Percentiles rank a stretch among this genome's conserved stretches.
Evolutionary conservation across 2,888 invertebrate genomes (phyloP).

Genomic region (Aphodius granarius): DNA sequence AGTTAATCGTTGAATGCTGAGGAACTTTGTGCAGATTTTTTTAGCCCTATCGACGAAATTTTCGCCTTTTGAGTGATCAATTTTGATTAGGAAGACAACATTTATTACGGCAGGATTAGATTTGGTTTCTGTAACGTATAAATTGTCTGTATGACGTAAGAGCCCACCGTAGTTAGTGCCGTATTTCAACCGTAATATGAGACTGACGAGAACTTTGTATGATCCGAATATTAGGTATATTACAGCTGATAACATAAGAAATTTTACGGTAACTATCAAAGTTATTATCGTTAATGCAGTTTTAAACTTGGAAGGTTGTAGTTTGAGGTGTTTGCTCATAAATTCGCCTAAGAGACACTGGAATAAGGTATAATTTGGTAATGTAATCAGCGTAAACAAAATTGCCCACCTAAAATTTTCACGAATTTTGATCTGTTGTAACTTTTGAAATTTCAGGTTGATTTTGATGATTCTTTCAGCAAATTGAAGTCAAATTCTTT

Average conservation of each 20-base stretch:
- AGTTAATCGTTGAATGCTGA: neutral
- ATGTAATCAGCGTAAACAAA: too few relatives aligned
- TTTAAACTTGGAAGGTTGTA: neutral
- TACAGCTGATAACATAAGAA: neutral
- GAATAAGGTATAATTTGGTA: too few relatives aligned
- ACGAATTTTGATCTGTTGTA: too few relatives aligned
- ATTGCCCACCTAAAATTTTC: too few relatives aligned
- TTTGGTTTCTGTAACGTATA: conserved; percentile 10
- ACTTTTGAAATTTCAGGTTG: too few relatives aligned
- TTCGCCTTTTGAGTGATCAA: conserved; percentile 1
- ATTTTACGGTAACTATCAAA: neutral
- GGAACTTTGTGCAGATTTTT: conserved; percentile 1
- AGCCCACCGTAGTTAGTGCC: conserved; percentile 5
- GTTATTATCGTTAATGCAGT: neutral
- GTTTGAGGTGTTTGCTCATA: neutral
- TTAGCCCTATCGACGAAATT: neutral
- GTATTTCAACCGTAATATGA: conserved; percentile 3
- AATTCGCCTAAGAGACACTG: neutral
- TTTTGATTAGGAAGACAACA: conserved; percentile 5
- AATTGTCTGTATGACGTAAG: neutral
- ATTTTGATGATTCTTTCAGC: too few relatives aligned
- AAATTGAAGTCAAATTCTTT: too few relatives aligned
- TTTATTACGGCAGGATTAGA: conserved; percentile 8
- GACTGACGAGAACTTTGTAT: conserved; percentile 6
- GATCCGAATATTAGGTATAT: neutral